Base-by-base conservation (phyloP, 2,888 invertebrate species). In the Brassicogethes aeneus region DNA sequence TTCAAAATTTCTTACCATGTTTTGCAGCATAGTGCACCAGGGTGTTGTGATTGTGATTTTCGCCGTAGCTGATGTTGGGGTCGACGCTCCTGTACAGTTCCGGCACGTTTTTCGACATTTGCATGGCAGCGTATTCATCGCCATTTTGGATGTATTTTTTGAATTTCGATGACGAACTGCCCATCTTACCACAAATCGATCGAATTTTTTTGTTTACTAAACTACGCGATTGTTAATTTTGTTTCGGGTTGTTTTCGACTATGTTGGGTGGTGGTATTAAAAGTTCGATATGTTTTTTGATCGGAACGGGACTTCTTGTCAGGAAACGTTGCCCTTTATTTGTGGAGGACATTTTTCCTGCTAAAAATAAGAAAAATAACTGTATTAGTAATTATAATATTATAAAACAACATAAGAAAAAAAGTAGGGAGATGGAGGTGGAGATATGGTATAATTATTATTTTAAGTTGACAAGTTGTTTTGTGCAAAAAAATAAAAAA, bases 81-180 rank as follows among this genome's bases (percentile, higher is more conserved):
- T 81, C 79, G 33, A 82, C 68, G 47, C 71, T 77, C 56, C 76
- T 77, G 45, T 77, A 69, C 46, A 82, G 64, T 54, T 82, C 80
- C 16, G 76, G 73, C 36, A 73, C 74, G 60, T 74, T 75, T 57
- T 79, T 76, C 59, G 77, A 80, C 48, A 69, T 67, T 54, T 80
- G 77, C 70, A 82, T 73, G 13, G 80, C 80, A 38, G 80, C 79
- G 58, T 77, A 79, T 61, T 82, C 82, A 61, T 82, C 81, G 17
- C 81, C 81, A 68, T 78, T 75, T 59, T 79, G 77, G 38, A 82
- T 69, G 61, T 80, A 77, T 56, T 80, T 80, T 52, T 79, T 77
- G 60, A 82, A 80, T 62, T 82, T 82, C 17, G 79, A 79, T 29
- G 78, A 78, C 34, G 78, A 71, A 61, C 77, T 80, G 47, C 82